Evolutionary conservation across 2,113 vertebrate genomes (phyloP).

Genomic region (Zosterops pallidus): DNA sequence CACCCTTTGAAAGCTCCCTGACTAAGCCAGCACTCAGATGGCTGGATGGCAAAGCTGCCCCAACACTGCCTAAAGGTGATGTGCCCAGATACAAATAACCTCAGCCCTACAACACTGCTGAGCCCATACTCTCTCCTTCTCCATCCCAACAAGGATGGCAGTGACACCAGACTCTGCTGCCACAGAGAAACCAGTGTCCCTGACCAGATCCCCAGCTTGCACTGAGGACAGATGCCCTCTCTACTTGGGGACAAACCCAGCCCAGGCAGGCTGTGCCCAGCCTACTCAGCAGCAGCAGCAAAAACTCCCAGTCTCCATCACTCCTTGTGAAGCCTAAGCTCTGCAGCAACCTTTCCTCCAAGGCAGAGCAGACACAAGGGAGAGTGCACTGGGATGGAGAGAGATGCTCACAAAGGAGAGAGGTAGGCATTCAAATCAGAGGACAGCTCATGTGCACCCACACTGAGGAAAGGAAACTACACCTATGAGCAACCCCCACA

Average conservation of each 20-base stretch:
- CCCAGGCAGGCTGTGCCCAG: neutral
- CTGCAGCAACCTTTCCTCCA: neutral
- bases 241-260: neutral
- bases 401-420: neutral
- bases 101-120: neutral
- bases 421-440: neutral
- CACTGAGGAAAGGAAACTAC: neutral
- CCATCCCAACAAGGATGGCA: neutral
- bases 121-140: neutral
- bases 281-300: neutral
- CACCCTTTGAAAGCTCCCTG: neutral
- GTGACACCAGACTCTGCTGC: neutral
- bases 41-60: neutral
- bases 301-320: neutral
- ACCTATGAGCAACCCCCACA: neutral
- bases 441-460: neutral
- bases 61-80: neutral
- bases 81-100: neutral
- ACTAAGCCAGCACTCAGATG: neutral
- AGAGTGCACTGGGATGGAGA: neutral
- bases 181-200: neutral
- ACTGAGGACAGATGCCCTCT: neutral
- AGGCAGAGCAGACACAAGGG: neutral
- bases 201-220: fast-evolving
- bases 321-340: neutral